These are phyloP conservation scores for Drosophila paranaensis DNA, from an alignment of 2,888 invertebrate species.

Conservation along the genomic window DNA sequence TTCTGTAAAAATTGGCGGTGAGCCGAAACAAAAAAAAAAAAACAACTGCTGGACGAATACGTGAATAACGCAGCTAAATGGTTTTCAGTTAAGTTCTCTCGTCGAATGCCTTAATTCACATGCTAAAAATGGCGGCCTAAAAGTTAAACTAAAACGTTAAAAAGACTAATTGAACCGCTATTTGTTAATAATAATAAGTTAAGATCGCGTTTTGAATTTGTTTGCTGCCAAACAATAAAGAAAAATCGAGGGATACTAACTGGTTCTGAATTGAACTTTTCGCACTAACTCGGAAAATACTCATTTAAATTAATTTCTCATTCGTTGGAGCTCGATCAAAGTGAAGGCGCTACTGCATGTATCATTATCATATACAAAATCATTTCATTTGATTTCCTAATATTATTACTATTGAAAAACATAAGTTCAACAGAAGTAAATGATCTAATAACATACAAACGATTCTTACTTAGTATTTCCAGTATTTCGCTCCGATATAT, in stretches of 20 bases:
- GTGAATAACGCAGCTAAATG: constrained; percentile 7
- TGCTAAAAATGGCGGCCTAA: constrained; percentile 11
- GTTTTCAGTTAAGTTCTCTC: background rate
- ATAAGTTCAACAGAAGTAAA: too few species aligned
- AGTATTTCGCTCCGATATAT: background rate
- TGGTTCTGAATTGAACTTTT: constrained; percentile 12
- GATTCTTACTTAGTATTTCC: background rate
- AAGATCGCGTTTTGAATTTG: constrained; percentile 24
- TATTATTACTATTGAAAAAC: background rate
- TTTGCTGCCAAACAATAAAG: constrained; percentile 25
- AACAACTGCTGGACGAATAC: constrained; percentile 31
- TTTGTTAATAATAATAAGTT: constrained; percentile 21
- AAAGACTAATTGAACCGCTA: background rate
- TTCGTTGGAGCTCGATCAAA: too few species aligned
- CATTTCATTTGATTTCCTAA: background rate
- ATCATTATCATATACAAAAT: too few species aligned
- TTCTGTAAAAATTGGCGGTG: constrained; percentile 8
- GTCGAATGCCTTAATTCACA: constrained; percentile 2
- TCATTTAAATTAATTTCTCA: background rate
- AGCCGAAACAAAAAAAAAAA: constrained; percentile 3
- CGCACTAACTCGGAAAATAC: constrained; percentile 6
- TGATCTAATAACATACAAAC: background rate
- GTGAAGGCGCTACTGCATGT: background rate
- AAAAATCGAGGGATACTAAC: constrained; percentile 22
- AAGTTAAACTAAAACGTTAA: background rate